Conservation (phyloP, 2,113 vertebrate species). For the Butastur rufipennis region DNA sequence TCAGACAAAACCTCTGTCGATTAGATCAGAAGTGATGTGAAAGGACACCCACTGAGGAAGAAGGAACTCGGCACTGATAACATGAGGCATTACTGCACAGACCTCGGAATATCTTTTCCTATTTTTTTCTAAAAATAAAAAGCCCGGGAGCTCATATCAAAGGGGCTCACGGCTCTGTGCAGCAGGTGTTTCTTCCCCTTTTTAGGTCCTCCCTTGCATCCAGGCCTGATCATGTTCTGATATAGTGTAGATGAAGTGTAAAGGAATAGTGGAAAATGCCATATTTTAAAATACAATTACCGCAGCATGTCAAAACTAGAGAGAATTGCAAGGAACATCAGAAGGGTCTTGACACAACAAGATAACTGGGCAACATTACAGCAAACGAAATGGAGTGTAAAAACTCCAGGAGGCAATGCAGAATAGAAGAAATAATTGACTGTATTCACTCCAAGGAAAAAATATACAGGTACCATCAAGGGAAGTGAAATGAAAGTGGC, state of each 20-base stretch:
- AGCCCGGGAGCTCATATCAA: not conserved
- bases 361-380: conserved; percentile 1
- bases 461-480: not conserved
- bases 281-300: conserved; percentile 18
- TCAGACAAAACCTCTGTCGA: conserved; percentile 5
- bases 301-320: not conserved
- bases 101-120: not conserved
- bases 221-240: not conserved
- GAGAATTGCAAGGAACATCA: not conserved
- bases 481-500: not conserved
- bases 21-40: conserved; percentile 47
- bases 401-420: conserved; percentile 9
- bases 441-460: not conserved
- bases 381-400: conserved; percentile 12
- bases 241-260: not conserved
- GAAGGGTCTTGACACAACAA: conserved; percentile 15
- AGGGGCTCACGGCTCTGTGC: not conserved
- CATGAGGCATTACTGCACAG: not conserved
- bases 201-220: not conserved
- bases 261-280: not conserved
- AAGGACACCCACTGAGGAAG: conserved; percentile 22
- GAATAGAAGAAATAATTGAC: conserved; percentile 40
- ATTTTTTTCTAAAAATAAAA: not conserved
- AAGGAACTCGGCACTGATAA: not conserved
- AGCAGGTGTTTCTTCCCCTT: not conserved